phyloP scores from a whole-genome alignment of 2,113 vertebrate genomes.

The Panurus biarmicus region DNA sequence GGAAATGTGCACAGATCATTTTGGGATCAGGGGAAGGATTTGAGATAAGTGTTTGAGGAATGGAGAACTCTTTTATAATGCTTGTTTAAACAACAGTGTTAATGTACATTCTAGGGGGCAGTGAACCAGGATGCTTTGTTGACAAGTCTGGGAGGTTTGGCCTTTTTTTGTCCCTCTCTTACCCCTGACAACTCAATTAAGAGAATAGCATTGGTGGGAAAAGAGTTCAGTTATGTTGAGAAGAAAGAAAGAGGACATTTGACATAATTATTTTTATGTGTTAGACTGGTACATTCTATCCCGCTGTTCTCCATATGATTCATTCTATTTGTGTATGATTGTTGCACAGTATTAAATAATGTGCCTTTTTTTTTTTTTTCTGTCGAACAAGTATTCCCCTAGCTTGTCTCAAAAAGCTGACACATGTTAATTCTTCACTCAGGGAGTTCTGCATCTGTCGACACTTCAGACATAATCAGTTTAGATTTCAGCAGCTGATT shows the following conservation, averaged over 20 bases:
- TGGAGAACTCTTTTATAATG: not conserved
- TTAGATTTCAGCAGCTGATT: conserved; percentile 75
- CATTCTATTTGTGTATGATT: not conserved
- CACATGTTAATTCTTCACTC: conserved; percentile 58
- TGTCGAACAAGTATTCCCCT: conserved; percentile 37
- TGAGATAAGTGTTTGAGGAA: not conserved
- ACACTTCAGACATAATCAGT: conserved; percentile 74
- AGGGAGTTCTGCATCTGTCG: conserved; percentile 63
- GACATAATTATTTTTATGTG: not conserved
- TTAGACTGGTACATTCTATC: not conserved
- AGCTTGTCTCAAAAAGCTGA: conserved; percentile 43
- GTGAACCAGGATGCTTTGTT: not conserved
- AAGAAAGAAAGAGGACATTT: not conserved
- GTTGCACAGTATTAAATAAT: not conserved
- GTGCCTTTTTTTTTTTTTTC: not conserved
- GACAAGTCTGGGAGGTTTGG: not conserved
- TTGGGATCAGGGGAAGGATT: not conserved
- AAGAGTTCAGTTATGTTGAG: not conserved
- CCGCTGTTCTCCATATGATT: not conserved
- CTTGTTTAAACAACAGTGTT: not conserved
- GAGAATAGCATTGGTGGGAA: not conserved
- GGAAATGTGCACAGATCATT: not conserved
- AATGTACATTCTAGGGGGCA: not conserved
- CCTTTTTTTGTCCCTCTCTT: not conserved
- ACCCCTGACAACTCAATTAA: not conserved